Evolutionary conservation across 1,140 invertebrate species (phyloP).

Genomic region (Drosophila suzukii): DNA sequence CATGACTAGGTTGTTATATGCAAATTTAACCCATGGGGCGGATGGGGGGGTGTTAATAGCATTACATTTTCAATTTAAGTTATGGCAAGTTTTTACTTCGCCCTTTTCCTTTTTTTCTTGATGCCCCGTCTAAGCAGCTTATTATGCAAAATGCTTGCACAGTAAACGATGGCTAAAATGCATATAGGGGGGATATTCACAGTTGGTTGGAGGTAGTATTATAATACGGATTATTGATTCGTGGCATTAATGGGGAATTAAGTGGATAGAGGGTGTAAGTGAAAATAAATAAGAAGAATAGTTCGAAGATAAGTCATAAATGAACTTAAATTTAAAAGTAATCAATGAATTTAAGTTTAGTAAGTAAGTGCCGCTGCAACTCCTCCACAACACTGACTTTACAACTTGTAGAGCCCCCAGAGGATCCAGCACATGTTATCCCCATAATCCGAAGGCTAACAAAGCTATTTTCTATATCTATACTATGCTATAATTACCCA

Average conservation of each 20-base stretch:
- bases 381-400: neutral
- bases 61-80: constrained; percentile 72
- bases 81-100: constrained; percentile 53
- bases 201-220: neutral
- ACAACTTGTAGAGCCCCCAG: constrained; percentile 7
- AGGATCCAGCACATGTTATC: constrained; percentile 17
- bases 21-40: constrained; percentile 45
- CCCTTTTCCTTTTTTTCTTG: neutral
- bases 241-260: neutral
- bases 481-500: constrained; percentile 32
- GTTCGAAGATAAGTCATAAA: too few relatives aligned
- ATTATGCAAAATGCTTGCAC: constrained; percentile 64
- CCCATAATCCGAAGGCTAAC: constrained; percentile 21
- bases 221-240: neutral
- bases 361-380: neutral
- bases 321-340: neutral
- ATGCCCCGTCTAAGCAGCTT: constrained; percentile 36
- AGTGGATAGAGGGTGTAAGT: neutral
- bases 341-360: neutral
- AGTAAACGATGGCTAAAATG: constrained; percentile 17
- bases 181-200: constrained; percentile 7
- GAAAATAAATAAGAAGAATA: neutral
- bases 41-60: constrained; percentile 54
- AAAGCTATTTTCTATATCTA: constrained; percentile 23
- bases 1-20: constrained; percentile 62